phyloP scores from a whole-genome alignment of 2,797 vertebrate species.

The Simalia tracyae region DNA sequence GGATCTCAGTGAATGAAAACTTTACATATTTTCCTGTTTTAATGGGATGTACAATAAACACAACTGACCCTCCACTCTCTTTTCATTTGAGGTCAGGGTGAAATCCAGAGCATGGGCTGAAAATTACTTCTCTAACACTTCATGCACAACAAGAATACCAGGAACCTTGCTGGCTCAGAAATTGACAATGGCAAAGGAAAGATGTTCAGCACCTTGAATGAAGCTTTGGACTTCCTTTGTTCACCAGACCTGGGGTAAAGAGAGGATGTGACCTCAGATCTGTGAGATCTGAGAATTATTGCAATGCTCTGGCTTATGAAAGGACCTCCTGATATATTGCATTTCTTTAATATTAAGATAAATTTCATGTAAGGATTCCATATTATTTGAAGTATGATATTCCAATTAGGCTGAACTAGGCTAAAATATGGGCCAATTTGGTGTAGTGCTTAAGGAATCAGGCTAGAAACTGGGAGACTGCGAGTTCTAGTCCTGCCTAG shows the following conservation, averaged over 20 bases:
- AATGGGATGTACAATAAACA: constrained; percentile 88
- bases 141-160: constrained; percentile 81
- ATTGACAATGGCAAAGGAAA: constrained; percentile 66
- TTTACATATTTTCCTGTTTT: constrained; percentile 90
- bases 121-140: constrained; percentile 79
- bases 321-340: neutral
- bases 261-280: constrained; percentile 7
- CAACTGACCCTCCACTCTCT: constrained; percentile 81
- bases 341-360: neutral
- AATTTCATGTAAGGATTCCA: neutral
- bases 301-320: neutral
- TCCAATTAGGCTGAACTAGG: neutral
- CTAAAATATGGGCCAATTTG: neutral
- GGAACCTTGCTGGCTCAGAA: constrained; percentile 74
- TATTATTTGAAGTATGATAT: neutral
- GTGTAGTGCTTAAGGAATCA: no score
- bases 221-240: constrained; percentile 12
- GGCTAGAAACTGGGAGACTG: no score
- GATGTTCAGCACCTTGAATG: constrained; percentile 29
- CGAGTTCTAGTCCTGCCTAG: no score
- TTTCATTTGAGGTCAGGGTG: constrained; percentile 80
- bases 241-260: neutral
- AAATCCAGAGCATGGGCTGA: constrained; percentile 78
- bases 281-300: neutral
- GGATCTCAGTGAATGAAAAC: constrained; percentile 88